Evolutionary conservation across 2,888 invertebrate genomes (phyloP), one percentile per base, ranked within the genome.

Genomic region (Tenodera sinensis): DNA sequence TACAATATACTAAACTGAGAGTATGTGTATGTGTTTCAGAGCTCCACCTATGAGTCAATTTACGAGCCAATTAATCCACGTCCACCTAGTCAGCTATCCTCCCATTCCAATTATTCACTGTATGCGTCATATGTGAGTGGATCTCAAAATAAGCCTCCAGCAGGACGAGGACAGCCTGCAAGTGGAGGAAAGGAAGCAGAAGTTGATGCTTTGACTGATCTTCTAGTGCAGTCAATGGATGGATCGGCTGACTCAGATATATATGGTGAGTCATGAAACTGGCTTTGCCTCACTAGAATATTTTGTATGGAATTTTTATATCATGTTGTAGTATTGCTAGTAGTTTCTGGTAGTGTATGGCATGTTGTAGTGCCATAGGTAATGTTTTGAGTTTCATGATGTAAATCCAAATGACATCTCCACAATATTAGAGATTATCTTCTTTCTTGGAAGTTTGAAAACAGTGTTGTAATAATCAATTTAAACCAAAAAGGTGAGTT

Each of bases 61-160:
- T 98, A 98, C 93, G 98, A 98, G 92, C 98, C 98, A n/a, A 98
- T 98, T 91, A 97, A 97, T 93, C 97, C 97, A n/a, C 95, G 96
- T 81, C 96, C 97, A 88, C 95, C 96, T 15, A 96, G 96, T 91
- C 95, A 96, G 91, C 93, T 96, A 92, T 96, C 96, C 0, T 94
- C 95, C 8, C 93, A 95, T 83, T 95, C 96, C 30, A 96, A 96
- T 92, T 96, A 96, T 92, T 95, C 96, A 3, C 93, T 96, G 91
- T 96, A 96, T 91, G 95, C 95, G 14, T 95, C 96, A 1, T 96
- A 96, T 91, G 95, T 94, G 0, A 95, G 91, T 85, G 91, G 91
- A 28, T 90, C 91, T 25, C 91, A 91, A 83, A 90, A 90, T 30
- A 90, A 89, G 47, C 28, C 34, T 0, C 34, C 42, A 28, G 86